Conservation (phyloP, 35 echinoderm and acorn worm genomes). For the Eucidaris tribuloides region DNA sequence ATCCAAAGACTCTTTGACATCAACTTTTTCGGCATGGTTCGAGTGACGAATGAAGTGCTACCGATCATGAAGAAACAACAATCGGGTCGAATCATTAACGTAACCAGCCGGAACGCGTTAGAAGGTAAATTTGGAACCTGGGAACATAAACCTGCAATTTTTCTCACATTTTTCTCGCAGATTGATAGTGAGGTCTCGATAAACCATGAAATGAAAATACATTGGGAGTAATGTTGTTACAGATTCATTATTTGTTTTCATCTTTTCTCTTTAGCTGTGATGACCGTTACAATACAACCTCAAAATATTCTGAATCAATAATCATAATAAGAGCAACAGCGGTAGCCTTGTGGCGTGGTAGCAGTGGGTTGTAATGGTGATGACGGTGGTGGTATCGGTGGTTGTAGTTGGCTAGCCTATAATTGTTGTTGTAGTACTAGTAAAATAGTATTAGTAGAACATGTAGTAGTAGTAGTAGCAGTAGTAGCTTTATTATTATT, state of each 20-base stretch:
- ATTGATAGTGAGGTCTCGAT: not conserved
- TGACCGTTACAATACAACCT: not conserved
- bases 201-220: not conserved
- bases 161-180: not conserved
- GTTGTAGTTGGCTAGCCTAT: no score
- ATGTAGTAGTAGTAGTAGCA: no score
- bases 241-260: not conserved
- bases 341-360: no score
- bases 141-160: not conserved
- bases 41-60: not conserved
- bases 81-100: slow-evolving; percentile 26
- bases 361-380: no score
- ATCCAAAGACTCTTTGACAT: not conserved
- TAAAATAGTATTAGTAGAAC: no score
- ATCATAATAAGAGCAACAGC: no score
- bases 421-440: no score
- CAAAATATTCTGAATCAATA: no score
- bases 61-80: slow-evolving; percentile 8
- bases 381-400: no score
- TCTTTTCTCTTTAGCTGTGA: not conserved
- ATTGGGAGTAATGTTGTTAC: not conserved
- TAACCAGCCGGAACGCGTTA: not conserved
- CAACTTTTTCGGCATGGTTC: slow-evolving; percentile 15
- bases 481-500: no score
- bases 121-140: not conserved